A percentile compares a stretch with the other conserved stretches of the same genome.
phyloP scores from a whole-genome alignment of 53 echinoderm and acorn worm genomes.

The Patiria pectinifera region DNA sequence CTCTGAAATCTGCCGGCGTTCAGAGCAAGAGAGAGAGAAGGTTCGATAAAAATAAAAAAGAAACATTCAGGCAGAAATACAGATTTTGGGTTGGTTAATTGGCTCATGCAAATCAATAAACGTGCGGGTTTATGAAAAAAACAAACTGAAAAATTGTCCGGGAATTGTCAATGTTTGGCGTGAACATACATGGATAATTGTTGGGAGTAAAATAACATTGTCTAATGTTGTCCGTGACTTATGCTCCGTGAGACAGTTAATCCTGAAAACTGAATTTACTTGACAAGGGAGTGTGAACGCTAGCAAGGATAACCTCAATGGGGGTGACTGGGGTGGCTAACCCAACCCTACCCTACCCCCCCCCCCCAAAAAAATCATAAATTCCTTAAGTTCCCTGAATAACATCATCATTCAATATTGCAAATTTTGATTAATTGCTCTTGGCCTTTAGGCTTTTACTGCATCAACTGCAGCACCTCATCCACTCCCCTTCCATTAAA shows the following conservation, averaged over 20 bases:
- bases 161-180: background rate
- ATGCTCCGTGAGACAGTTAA: background rate
- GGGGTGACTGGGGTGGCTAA: background rate
- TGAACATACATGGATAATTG: background rate
- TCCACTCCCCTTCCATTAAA: no score
- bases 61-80: background rate
- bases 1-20: background rate
- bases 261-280: background rate
- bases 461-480: no score
- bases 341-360: no score
- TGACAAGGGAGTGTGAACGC: background rate
- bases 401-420: no score
- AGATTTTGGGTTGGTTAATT: constrained; percentile 4
- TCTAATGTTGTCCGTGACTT: background rate
- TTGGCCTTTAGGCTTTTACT: no score
- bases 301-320: background rate
- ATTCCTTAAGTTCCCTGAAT: no score
- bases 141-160: background rate
- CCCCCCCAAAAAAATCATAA: background rate
- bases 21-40: background rate
- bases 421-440: no score
- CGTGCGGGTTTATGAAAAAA: background rate
- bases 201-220: background rate
- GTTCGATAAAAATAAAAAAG: no score
- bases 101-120: background rate